Conservation (phyloP, 2,113 vertebrate genomes). For the Nycticebus coucang region DNA sequence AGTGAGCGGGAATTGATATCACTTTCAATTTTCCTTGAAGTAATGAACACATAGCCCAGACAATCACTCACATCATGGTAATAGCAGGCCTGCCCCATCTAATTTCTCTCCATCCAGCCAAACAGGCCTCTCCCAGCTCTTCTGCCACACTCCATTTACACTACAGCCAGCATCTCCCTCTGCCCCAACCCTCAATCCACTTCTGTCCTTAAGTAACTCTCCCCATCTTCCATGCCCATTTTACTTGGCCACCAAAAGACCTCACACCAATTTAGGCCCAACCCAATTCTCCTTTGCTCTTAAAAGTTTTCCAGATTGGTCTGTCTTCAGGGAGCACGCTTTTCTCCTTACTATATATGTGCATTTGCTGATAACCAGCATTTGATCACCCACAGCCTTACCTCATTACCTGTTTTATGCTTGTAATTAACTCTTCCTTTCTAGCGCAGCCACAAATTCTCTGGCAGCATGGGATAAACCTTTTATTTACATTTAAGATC, state of each 20-base stretch:
- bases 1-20: background rate
- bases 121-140: background rate
- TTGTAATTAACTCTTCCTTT: background rate
- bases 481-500: background rate
- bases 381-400: background rate
- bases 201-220: background rate
- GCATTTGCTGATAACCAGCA: background rate
- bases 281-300: background rate
- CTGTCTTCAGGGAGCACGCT: background rate
- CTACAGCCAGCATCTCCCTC: background rate
- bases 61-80: background rate
- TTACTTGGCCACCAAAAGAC: background rate
- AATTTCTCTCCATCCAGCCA: background rate
- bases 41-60: background rate
- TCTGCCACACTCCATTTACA: background rate
- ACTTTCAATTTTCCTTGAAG: background rate
- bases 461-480: background rate
- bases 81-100: background rate
- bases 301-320: background rate
- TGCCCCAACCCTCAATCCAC: background rate
- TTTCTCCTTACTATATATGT: background rate
- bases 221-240: background rate
- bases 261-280: background rate
- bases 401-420: background rate
- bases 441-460: background rate